These are phyloP conservation scores for Melinopterus prodromus DNA, from an alignment of 2,888 invertebrate genomes.

Conservation along the genomic window DNA sequence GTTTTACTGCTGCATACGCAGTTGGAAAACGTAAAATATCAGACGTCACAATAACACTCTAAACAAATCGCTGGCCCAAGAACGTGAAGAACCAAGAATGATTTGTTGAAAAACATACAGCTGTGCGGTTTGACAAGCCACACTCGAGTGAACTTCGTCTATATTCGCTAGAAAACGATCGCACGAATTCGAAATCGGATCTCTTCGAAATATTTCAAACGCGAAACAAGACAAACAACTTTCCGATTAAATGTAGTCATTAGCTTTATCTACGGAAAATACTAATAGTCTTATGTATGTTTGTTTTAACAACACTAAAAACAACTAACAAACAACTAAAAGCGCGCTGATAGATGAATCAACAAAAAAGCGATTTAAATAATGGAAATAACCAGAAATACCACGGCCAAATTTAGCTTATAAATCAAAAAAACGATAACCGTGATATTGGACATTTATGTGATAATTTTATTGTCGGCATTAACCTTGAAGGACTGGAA, in stretches of 20 bases:
- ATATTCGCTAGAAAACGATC: not conserved
- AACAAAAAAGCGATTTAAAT: not conserved
- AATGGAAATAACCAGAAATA: not conserved
- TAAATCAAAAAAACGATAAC: not conserved
- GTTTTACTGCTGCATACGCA: not conserved
- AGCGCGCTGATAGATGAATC: not conserved
- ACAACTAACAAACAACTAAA: not conserved
- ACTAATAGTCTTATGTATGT: not conserved
- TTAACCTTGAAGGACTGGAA: not conserved
- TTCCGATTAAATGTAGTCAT: not conserved
- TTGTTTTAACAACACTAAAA: not conserved
- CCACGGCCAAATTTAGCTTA: not conserved
- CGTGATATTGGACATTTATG: not conserved
- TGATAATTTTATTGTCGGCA: not conserved
- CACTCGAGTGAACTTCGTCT: not conserved
- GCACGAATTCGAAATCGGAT: not conserved
- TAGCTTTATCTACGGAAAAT: not conserved
- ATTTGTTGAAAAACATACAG: slow-evolving; percentile 4
- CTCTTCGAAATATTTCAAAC: not conserved
- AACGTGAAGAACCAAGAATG: not conserved
- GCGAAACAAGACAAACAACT: not conserved
- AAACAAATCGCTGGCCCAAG: not conserved
- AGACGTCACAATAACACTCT: not conserved
- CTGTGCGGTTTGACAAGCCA: not conserved
- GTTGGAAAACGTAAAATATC: not conserved